Conservation (phyloP, 2,113 vertebrate genomes). For the Sceloporus undulatus region DNA sequence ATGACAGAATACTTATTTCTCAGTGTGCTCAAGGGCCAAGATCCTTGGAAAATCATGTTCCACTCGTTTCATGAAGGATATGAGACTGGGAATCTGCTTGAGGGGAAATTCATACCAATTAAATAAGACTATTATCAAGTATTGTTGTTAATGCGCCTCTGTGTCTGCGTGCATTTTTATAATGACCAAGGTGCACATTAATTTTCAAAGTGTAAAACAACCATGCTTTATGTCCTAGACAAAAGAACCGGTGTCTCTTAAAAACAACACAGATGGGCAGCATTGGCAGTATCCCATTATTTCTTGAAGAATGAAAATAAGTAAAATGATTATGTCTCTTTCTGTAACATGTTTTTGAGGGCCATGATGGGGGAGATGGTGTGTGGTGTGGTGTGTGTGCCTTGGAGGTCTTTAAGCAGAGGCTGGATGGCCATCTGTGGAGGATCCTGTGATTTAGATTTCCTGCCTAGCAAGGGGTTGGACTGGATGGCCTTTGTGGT, state of each 20-base stretch:
- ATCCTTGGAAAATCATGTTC: slow-evolving; percentile 59
- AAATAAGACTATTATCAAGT: slow-evolving; percentile 89
- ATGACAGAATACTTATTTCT: slow-evolving; percentile 44
- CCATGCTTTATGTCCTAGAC: not conserved
- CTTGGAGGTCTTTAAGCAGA: no score
- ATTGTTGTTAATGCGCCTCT: slow-evolving; percentile 69
- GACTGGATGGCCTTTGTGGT: no score
- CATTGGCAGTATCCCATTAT: not conserved
- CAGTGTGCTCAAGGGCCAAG: slow-evolving; percentile 53
- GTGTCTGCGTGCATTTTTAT: not conserved
- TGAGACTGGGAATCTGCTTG: slow-evolving; percentile 67
- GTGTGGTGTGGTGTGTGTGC: no score
- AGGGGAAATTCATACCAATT: slow-evolving; percentile 84
- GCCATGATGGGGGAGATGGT: not conserved
- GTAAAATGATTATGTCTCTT: not conserved
- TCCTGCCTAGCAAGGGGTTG: no score
- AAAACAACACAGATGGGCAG: not conserved
- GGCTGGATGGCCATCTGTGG: no score
- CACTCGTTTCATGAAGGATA: slow-evolving; percentile 72
- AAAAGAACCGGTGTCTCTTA: not conserved
- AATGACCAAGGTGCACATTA: not conserved
- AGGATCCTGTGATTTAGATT: no score
- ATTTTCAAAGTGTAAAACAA: not conserved
- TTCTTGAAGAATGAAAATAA: not conserved
- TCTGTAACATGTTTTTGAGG: not conserved